phyloP scores from a whole-genome alignment of 2,888 invertebrate species.

The Leptinotarsa rubiginosa region DNA sequence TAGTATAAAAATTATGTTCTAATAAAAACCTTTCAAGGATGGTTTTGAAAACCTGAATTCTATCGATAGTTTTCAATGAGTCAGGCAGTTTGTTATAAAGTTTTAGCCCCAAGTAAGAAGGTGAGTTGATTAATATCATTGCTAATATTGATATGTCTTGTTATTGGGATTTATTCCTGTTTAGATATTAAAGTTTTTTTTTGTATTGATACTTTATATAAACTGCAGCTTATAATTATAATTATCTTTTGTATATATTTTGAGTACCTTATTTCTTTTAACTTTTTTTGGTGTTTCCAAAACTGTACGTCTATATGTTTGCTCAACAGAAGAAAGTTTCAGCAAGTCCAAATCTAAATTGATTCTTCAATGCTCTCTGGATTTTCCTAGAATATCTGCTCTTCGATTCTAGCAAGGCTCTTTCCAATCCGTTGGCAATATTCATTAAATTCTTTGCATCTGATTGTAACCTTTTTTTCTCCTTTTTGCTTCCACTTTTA shows the following conservation, averaged over 20 bases:
- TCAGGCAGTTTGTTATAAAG: too few relatives aligned
- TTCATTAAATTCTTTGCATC: conserved; percentile 74
- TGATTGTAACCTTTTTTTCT: conserved; percentile 69
- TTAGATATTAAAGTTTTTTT: too few relatives aligned
- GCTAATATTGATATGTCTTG: too few relatives aligned
- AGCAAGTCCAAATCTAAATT: conserved; percentile 63
- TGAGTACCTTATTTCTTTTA: conserved; percentile 27
- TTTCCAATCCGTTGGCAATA: conserved; percentile 73
- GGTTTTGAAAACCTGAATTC: too few relatives aligned
- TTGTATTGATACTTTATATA: neutral
- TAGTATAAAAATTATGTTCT: too few relatives aligned
- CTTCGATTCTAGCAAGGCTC: conserved; percentile 73
- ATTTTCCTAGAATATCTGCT: conserved; percentile 66
- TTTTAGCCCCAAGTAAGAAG: too few relatives aligned
- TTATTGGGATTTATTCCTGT: too few relatives aligned
- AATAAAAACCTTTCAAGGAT: too few relatives aligned
- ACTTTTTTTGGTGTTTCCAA: conserved; percentile 82
- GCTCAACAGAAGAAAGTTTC: conserved; percentile 88
- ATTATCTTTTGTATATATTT: conserved; percentile 18
- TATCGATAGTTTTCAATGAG: too few relatives aligned
- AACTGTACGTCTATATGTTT: conserved; percentile 93
- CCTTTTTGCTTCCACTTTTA: conserved; percentile 57
- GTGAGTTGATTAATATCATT: too few relatives aligned
- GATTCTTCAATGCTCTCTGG: conserved; percentile 59
- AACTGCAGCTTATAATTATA: neutral